Evolutionary conservation across 2,888 invertebrate genomes (phyloP), one percentile per base, ranked within the genome.

Genomic region (Drosophila macrospina): DNA sequence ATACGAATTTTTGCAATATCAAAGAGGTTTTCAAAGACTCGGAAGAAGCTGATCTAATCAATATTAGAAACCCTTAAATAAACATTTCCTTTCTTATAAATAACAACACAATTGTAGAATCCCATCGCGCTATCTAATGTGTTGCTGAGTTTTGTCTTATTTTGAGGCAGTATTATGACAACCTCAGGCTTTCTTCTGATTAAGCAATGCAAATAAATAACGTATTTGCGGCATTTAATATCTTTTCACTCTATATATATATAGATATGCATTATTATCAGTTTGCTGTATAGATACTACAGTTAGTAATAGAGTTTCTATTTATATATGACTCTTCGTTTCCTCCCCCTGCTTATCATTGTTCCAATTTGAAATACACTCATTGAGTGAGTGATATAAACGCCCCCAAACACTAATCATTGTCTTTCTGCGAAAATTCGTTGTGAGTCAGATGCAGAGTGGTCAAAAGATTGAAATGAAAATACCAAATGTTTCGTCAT

Each of bases 401-500:
- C 42, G 45, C 42, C 36, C 44, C 36, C 48, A n/a, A n/a, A 37
- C 45, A 51, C 47, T 45, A 76, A 57, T 59, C 54, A 51, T 34
- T 37, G 1, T 34, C 11, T n/a, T 77, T 74, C 72, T 36, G 30
- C 45, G 67, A 67, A 74, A 36, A 34, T 59, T 59, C 45, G 28
- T 11, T 39, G 45, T 74, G 74, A 74, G 45, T 74, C 74, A 74
- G 16, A 10, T 20, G 16, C 44, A 48, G 11, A 24, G 42, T 32
- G 13, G 30, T 28, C 39, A 36, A 51, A 24, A 59, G 15, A 59
- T 6, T 36, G 10, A 47, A 51, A 63, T 61, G 55, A 10, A 73
- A 62, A 54, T 60, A 63, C 39, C 39, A 60, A 70, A 15, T n/a
- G 34, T 78, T 80, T 76, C 78, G 77, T 78, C 80, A 78, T 79